Percentiles rank a stretch among this genome's conserved stretches.
These are phyloP conservation scores for Anastrepha obliqua DNA, from an alignment of 1,140 invertebrate genomes.

Conservation along the genomic window DNA sequence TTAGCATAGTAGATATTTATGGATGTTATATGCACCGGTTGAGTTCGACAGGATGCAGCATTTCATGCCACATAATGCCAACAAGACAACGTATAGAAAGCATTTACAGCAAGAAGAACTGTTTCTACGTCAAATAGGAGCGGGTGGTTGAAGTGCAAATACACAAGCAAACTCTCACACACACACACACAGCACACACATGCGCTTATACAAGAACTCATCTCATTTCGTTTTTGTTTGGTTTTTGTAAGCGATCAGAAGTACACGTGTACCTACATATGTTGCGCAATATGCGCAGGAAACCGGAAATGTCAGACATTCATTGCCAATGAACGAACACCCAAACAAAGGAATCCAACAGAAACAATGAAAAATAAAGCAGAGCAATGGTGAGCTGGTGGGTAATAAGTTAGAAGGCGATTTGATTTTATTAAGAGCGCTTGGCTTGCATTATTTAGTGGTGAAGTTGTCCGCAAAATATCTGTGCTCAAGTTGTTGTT, in stretches of 20 bases:
- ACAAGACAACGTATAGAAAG: background rate
- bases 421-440: conserved; percentile 52
- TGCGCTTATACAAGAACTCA: no score
- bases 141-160: conserved; percentile 10
- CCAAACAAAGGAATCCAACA: background rate
- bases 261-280: conserved; percentile 48
- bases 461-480: conserved; percentile 35
- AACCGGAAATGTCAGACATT: conserved; percentile 49
- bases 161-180: background rate
- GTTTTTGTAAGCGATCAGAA: background rate
- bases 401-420: conserved; percentile 43
- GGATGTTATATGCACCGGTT: background rate
- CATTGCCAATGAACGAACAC: conserved; percentile 11
- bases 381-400: background rate
- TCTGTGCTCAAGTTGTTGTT: background rate
- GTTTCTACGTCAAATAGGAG: background rate
- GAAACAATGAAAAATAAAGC: background rate
- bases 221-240: no score
- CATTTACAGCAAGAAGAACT: background rate
- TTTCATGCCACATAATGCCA: background rate
- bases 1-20: background rate
- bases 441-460: conserved; percentile 51
- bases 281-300: conserved; percentile 43
- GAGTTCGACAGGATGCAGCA: conserved; percentile 30
- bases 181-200: background rate